Base-by-base conservation (phyloP, 2,113 vertebrate genomes). In the rabbit (Oryctolagus cuniculus) region DNA sequence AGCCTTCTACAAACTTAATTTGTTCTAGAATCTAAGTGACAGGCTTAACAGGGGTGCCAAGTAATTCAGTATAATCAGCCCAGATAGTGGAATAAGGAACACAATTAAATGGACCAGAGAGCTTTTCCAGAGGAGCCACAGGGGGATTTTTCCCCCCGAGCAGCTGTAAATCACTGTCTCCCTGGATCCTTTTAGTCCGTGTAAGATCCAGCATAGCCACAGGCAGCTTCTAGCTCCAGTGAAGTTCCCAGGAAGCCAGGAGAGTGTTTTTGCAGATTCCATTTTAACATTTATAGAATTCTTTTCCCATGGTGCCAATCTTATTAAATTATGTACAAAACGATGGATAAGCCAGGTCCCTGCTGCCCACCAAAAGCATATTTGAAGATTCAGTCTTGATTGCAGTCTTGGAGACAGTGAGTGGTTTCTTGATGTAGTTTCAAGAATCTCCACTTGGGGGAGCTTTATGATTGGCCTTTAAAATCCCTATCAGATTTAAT, bases 381-480 rank as follows among this genome's bases (percentile, higher is more conserved):
- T 22, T 53, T 79, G n/a, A 3, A 77, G 25, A 38, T 74, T 91
- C 19, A 19, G 25, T 24, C 55, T 69, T 55, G 13, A 66, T 84
- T 36, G 29, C 34, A 53, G 4, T 66, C 72, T 7, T 31, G 22
- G n/a, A 75, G 34, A 31, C 6, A 1, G 24, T 3, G 36, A 31
- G n/a, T 22, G 29, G 10, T 87, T 89, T 94, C 81, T 73, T 92
- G 58, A 67, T 98, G 98, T 97, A 98, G 80, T 98, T 98, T 95
- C 87, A 96, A 93, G 36, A 83, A 95, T 95, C 95, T 97, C 98
- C 98, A 98, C 98, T 98, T 98, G 98, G 98, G 98, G 98, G 98
- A 97, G 98, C 98, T 98, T 98, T 98, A 98, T 98, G 98, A 98
- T 97, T 98, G 97, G 97, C 96, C 97, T 98, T 98, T 98, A 97